Conservation (phyloP, 2,888 invertebrate genomes). For the Leptura quadrifasciata region DNA sequence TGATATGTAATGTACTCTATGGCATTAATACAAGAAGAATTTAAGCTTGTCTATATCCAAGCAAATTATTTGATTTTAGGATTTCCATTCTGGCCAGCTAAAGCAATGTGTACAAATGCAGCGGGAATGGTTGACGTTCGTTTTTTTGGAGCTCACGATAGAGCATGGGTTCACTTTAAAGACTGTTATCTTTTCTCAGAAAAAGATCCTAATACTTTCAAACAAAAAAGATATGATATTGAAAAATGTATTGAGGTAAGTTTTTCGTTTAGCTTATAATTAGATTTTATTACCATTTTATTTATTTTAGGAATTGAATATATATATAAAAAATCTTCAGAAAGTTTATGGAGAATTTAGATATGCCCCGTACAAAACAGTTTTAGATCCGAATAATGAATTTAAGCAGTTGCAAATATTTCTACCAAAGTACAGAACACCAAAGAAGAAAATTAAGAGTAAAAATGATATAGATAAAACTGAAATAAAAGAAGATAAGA, state of each 20-base stretch:
- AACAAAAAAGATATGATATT: constrained; percentile 78
- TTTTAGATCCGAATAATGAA: constrained; percentile 80
- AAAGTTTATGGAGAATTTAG: constrained; percentile 83
- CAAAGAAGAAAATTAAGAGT: constrained; percentile 28
- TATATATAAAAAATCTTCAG: constrained; percentile 84
- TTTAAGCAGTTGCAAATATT: constrained; percentile 80
- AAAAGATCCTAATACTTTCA: constrained; percentile 82
- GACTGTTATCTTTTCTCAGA: constrained; percentile 90
- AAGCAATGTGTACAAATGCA: constrained; percentile 84
- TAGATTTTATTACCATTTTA: neutral
- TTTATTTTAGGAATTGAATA: constrained; percentile 81
- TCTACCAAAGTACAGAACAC: constrained; percentile 74
- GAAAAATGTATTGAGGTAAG: constrained; percentile 79
- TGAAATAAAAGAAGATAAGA: constrained; percentile 22
- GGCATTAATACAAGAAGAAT: no score
- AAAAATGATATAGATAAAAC: constrained; percentile 27
- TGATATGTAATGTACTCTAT: no score
- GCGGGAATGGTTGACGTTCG: constrained; percentile 88
- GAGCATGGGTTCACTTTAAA: constrained; percentile 91
- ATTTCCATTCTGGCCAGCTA: constrained; percentile 98
- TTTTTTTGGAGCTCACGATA: constrained; percentile 96
- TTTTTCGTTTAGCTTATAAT: neutral
- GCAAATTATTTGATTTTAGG: constrained; percentile 72
- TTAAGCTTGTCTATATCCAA: neutral
- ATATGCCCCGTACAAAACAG: constrained; percentile 83